Evolutionary conservation across 2,888 invertebrate species (phyloP).

Genomic region (Zonitis immaculata): DNA sequence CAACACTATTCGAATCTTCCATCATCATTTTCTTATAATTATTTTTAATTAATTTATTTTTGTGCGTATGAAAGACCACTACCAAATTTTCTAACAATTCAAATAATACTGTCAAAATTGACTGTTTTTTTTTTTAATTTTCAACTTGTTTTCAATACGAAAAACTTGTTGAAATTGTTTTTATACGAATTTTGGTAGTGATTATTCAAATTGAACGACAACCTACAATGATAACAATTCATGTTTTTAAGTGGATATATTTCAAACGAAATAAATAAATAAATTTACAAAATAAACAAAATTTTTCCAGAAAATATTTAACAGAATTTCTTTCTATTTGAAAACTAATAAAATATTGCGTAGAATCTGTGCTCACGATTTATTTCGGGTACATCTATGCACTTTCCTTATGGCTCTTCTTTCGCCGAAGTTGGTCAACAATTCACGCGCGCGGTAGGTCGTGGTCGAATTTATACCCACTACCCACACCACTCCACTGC

Average conservation of each 20-base stretch:
- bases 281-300: background rate
- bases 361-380: background rate
- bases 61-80: background rate
- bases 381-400: background rate
- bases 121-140: background rate
- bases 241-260: background rate
- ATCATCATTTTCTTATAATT: background rate
- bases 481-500: no score
- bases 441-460: no score
- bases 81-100: background rate
- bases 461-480: no score
- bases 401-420: no score
- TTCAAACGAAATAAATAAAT: background rate
- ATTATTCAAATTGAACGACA: background rate
- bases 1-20: background rate
- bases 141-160: background rate
- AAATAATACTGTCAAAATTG: background rate
- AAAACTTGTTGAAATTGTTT: background rate
- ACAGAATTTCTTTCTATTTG: background rate
- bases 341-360: background rate
- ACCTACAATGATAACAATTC: conserved; percentile 1
- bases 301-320: background rate
- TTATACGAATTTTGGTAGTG: background rate
- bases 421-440: no score
- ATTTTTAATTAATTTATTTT: background rate